Evolutionary conservation across 2,888 invertebrate species (phyloP).

Genomic region (Pseudococcus viburni): DNA sequence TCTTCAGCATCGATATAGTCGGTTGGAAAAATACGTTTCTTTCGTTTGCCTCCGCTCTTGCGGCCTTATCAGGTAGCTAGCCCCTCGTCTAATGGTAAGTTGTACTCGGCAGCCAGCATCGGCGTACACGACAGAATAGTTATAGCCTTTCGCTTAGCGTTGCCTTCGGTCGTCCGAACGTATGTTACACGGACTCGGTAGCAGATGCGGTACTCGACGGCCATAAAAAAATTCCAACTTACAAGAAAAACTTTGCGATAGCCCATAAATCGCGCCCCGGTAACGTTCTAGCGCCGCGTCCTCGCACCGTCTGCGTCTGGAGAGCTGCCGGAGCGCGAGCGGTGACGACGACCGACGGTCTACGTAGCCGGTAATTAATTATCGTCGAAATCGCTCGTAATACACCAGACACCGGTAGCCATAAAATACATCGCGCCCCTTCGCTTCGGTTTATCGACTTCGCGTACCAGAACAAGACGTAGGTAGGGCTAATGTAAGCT

Average conservation of each 20-base stretch:
- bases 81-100: too few species aligned
- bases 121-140: not conserved
- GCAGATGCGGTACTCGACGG: not conserved
- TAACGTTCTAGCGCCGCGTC: not conserved
- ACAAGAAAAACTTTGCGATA: conserved; percentile 22
- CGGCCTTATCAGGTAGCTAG: too few species aligned
- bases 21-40: too few species aligned
- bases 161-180: not conserved
- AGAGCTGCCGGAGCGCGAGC: too few species aligned
- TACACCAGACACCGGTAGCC: conserved; percentile 11
- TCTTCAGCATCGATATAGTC: too few species aligned
- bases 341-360: not conserved
- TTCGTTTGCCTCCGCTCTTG: too few species aligned
- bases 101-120: not conserved
- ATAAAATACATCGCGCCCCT: not conserved
- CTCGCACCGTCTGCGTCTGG: not conserved
- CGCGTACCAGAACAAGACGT: not conserved
- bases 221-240: conserved; percentile 13
- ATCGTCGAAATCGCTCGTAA: conserved; percentile 6
- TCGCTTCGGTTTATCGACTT: conserved; percentile 10
- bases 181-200: conserved; percentile 10
- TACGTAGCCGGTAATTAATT: conserved; percentile 14
- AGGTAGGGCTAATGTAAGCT: not conserved
- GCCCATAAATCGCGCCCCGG: not conserved
- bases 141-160: not conserved